phyloP scores from a whole-genome alignment of 2,888 invertebrate genomes.

The Torymus tubicola region DNA sequence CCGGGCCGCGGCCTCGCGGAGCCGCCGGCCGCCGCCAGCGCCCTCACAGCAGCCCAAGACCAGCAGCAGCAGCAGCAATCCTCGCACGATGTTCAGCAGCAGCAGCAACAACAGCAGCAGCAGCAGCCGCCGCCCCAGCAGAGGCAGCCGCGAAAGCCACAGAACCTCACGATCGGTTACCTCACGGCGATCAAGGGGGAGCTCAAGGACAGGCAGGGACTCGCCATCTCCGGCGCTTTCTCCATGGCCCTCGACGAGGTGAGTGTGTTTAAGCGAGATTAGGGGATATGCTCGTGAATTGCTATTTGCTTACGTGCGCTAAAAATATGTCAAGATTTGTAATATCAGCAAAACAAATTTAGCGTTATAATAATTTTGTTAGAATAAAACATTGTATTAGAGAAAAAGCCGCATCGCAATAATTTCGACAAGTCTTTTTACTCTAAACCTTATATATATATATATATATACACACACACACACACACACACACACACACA shows the following conservation, averaged over 20 bases:
- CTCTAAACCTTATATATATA: too few species aligned
- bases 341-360: too few species aligned
- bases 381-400: too few species aligned
- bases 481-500: too few species aligned
- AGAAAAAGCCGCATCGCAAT: too few species aligned
- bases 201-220: conserved; percentile 87
- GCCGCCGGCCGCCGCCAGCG: conserved; percentile 60
- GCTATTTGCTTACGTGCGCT: too few species aligned
- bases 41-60: conserved; percentile 17
- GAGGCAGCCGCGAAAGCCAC: conserved; percentile 61
- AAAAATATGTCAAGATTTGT: too few species aligned
- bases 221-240: conserved; percentile 93
- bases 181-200: conserved; percentile 89
- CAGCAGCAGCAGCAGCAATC: conserved; percentile 51
- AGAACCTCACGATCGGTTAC: conserved; percentile 88
- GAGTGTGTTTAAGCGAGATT: conserved; percentile 49
- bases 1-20: conserved; percentile 63
- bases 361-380: too few species aligned
- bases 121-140: conserved; percentile 18
- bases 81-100: conserved; percentile 48
- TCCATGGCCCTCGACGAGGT: conserved; percentile 92
- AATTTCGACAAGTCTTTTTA: too few species aligned
- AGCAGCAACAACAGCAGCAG: conserved; percentile 38
- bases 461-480: too few species aligned
- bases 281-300: too few species aligned